Base-by-base conservation (phyloP, 2,888 invertebrate species). In the Hecatera dysodea region DNA sequence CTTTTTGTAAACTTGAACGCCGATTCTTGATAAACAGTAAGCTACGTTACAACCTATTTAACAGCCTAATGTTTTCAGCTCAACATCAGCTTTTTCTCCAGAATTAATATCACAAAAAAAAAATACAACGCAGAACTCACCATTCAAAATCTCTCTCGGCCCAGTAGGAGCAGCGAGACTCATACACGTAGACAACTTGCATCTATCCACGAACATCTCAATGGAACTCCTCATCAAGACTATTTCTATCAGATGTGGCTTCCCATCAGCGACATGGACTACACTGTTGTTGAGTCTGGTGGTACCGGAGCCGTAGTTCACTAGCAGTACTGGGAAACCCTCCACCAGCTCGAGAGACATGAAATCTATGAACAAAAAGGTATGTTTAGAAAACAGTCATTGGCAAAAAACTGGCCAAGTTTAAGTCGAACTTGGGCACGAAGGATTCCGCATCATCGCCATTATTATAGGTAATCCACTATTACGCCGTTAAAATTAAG, bases 271-370 rank as follows among this genome's bases (percentile, higher is more conserved):
- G 36, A 99, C 95, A 85, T 97, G 97, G 27, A 97, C 97, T 33
- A 97, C 97, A 69, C 96, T 96, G 89, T 98, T 97, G 89, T 97
- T 97, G 48, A 98, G 95, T 80, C 97, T 96, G 0, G 97, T 96
- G 1, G 98, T 97, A 0, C 98, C 98, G 0, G 98, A 97, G 0
- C 99, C 99, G 89, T 99, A 98, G 95, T 99, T 98, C 8, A 99
- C 97, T 39, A 98, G 97, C 12, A 99, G 95, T 0, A 98, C 97
- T 0, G 98, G 98, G 89, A 96, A 97, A n/a, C 99, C 99, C 50
- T 98, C 97, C 11, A 97, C 96, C 57, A 99, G 94, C 90, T 99
- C 99, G 78, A 99, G 93, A 0, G 99, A 97, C 95, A 99, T 97
- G 93, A 99, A 99, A 96, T 99, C 99, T 93, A 96, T 67, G 82